Percentiles rank a stretch among this genome's conserved stretches.
Conservation (phyloP, 2,113 vertebrate genomes). For the mouse (Mus musculus) region GRCm39 chr11:47375001-47375500, state of each 20-base stretch:
- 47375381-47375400: too few species aligned
- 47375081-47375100: background rate
- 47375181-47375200: background rate
- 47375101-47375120: slow-evolving; percentile 51
- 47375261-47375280: background rate
- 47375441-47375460: too few species aligned
- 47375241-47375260: background rate
- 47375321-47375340: too few species aligned
- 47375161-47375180: slow-evolving; percentile 29
- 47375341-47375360: too few species aligned
- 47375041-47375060: slow-evolving; percentile 49
- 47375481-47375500: too few species aligned
- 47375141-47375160: slow-evolving; percentile 40
- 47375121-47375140: background rate
- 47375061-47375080: slow-evolving; percentile 52
- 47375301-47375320: too few species aligned
- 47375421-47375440: too few species aligned
- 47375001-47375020: slow-evolving; percentile 29
- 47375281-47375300: too few species aligned
- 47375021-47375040: slow-evolving; percentile 53
- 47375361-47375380: too few species aligned
- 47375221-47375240: background rate
- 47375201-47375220: background rate
- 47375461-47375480: too few species aligned
- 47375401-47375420: too few species aligned